Percentiles rank a stretch among this genome's conserved stretches.
These are phyloP conservation scores for Aspidiotus destructor DNA, from an alignment of 2,888 invertebrate genomes.

Conservation along the genomic window DNA sequence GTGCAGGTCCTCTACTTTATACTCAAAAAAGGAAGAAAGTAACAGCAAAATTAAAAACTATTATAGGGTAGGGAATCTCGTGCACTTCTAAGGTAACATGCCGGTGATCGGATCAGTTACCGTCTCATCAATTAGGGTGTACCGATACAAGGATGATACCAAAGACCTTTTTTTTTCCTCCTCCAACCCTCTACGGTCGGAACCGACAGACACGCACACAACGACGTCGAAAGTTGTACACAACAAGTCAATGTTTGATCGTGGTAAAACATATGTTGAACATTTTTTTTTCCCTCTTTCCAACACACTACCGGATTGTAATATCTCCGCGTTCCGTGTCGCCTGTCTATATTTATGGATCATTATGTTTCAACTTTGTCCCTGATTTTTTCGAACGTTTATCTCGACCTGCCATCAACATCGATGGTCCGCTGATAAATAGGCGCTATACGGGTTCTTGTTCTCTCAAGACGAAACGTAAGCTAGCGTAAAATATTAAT, in stretches of 20 bases:
- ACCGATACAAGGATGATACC: conserved; percentile 11
- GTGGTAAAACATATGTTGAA: conserved; percentile 30
- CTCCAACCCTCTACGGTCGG: not conserved
- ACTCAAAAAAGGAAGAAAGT: too few relatives aligned
- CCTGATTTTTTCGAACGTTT: not conserved
- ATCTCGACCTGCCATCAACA: not conserved
- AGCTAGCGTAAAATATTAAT: conserved; percentile 15
- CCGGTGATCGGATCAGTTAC: conserved; percentile 31
- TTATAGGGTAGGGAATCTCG: too few relatives aligned
- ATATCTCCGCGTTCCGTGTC: conserved; percentile 24
- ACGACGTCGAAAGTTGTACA: conserved; percentile 7
- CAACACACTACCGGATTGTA: conserved; percentile 29
- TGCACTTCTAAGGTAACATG: not conserved
- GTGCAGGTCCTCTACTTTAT: too few relatives aligned
- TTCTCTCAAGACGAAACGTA: not conserved
- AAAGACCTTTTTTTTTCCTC: conserved; percentile 15
- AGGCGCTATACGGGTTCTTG: not conserved
- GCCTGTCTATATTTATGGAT: conserved; percentile 31
- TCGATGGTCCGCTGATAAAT: not conserved
- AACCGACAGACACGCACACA: conserved; percentile 15
- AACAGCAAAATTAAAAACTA: too few relatives aligned
- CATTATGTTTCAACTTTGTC: conserved; percentile 17
- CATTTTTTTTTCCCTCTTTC: conserved; percentile 3
- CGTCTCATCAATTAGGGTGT: conserved; percentile 29
- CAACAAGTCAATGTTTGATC: not conserved